Evolutionary conservation across 2,888 invertebrate species (phyloP), one percentile per base, ranked within the genome.

Genomic region (Mystacides longicornis): DNA sequence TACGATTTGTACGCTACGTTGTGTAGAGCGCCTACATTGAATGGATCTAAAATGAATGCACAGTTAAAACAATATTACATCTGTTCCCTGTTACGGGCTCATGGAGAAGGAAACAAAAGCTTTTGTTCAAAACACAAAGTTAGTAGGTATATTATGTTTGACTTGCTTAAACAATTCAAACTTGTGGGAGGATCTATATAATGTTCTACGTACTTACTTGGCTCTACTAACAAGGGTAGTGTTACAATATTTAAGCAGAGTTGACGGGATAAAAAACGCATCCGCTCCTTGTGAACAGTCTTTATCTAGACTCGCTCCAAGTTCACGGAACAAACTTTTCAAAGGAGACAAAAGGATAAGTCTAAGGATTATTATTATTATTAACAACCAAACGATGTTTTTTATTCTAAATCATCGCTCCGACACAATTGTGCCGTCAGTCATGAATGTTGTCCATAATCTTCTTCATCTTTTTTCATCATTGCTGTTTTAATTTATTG

Each of bases 71-170:
- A 55, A 49, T 53, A 54, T 56, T 56, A 59, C 59, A 59, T 59
- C 59, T 59, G 56, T 56, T 56, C 56, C 50, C 54, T 50, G 53
- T 50, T 54, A 50, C 45, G 46, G 46, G 19, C 43, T 48, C 48
- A 49, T 27, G 23, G 52, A 42, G 55, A 54, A 53, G 54, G 57
- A 59, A n/a, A 57, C 59, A 59, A 59, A 59, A 57, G 59, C 57
- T 55, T 57, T 59, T 57, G 59, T 59, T 59, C 50, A 51, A 52
- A 53, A 33, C 51, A 55, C 48, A 56, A 54, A 59, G 56, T 57
- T 55, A 56, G 59, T 54, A n/a, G n/a, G n/a, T n/a, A n/a, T n/a
- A n/a, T n/a, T n/a, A 55, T 59, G 59, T 59, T 59, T 59, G 57
- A 33, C 50, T 14, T 33, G 47, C 49, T 52, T 57, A 59, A 59